Conservation (phyloP, 2,888 invertebrate genomes). For the Melanchra persicariae region DNA sequence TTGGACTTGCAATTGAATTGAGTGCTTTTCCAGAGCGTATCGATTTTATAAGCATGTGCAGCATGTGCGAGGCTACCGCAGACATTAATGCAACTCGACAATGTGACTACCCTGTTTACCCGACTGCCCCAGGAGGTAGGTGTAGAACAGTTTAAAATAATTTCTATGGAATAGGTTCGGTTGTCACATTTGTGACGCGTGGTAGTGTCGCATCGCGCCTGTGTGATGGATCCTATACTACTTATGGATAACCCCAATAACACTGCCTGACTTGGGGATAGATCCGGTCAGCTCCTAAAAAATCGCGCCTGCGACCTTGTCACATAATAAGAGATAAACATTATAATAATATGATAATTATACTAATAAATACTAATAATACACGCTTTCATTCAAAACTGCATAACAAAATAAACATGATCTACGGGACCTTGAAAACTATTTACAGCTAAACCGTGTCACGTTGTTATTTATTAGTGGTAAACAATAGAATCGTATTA, state of each 20-base stretch:
- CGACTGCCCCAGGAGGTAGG: too few species aligned
- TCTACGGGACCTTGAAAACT: slow-evolving; percentile 26
- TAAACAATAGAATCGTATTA: slow-evolving; percentile 42
- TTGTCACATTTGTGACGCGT: too few species aligned
- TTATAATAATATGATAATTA: background rate
- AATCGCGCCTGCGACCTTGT: background rate
- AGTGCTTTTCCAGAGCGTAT: background rate
- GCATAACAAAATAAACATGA: slow-evolving; percentile 28
- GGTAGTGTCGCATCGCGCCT: too few species aligned
- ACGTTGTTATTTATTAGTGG: slow-evolving; percentile 37
- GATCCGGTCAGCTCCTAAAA: too few species aligned
- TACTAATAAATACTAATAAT: too few species aligned
- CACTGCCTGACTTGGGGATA: too few species aligned
- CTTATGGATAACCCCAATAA: too few species aligned
- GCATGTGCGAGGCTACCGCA: background rate
- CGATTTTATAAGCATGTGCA: background rate
- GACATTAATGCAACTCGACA: background rate
- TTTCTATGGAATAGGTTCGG: too few species aligned
- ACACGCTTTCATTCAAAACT: slow-evolving; percentile 13
- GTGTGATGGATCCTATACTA: too few species aligned
- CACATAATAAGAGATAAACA: background rate
- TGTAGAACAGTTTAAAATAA: too few species aligned
- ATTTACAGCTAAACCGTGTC: slow-evolving; percentile 14
- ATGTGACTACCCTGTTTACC: too few species aligned
- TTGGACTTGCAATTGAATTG: background rate